Conservation (phyloP, 1,140 invertebrate species). For the Papilio dardanus region DNA sequence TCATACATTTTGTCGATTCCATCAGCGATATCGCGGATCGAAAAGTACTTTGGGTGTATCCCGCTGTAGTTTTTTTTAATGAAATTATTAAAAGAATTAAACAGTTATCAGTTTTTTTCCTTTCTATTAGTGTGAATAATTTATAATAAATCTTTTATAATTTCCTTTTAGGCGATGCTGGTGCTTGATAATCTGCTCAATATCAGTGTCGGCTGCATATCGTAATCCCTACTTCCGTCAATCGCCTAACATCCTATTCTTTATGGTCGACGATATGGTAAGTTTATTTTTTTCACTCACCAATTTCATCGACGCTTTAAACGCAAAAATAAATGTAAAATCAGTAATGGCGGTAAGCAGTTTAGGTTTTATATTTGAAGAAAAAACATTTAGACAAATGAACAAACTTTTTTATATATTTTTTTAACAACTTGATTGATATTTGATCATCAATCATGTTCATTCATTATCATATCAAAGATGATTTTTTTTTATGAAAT, state of each 20-base stretch:
- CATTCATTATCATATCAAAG: no score
- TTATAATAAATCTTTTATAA: background rate
- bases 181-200: constrained; percentile 42
- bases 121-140: background rate
- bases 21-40: no score
- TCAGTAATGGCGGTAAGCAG: no score
- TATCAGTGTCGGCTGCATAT: constrained; percentile 44
- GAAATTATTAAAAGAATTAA: background rate
- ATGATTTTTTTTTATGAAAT: no score
- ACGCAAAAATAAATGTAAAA: background rate
- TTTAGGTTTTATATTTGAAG: no score
- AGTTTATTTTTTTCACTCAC: constrained; percentile 46
- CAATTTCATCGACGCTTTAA: no score
- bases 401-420: no score
- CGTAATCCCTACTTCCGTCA: constrained; percentile 15
- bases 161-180: constrained; percentile 46
- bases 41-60: background rate
- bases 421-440: no score
- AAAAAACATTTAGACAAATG: no score
- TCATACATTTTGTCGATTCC: no score
- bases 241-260: constrained; percentile 83
- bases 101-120: background rate
- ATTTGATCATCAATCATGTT: no score
- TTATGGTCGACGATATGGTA: constrained; percentile 86
- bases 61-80: background rate